Evolutionary conservation across 2,113 vertebrate genomes (phyloP).

Genomic region (Nesogale talazaci): DNA sequence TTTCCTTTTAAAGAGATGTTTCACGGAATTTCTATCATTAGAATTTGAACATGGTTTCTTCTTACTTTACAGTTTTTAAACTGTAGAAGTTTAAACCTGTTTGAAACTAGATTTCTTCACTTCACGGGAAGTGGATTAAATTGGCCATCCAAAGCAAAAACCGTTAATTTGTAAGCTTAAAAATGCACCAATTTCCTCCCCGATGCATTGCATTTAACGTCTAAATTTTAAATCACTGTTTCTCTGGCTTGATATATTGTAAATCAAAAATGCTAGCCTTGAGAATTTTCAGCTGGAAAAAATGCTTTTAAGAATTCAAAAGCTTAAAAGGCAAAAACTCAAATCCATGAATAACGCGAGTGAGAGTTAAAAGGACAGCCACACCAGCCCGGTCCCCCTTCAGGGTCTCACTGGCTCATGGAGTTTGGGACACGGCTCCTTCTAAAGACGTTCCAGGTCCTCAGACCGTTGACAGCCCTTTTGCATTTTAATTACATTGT

Average conservation of each 20-base stretch:
- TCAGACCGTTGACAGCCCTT: not conserved
- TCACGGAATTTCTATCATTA: not conserved
- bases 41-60: constrained; percentile 17
- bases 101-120: not conserved
- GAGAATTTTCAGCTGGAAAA: not conserved
- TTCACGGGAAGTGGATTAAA: not conserved
- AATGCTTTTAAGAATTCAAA: not conserved
- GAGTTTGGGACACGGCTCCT: not conserved
- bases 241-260: not conserved
- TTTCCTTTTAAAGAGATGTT: not conserved
- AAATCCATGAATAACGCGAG: not conserved
- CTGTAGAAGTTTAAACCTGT: too few relatives aligned
- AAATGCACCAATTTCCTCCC: not conserved
- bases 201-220: not conserved
- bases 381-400: not conserved
- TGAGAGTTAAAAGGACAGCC: not conserved
- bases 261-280: not conserved
- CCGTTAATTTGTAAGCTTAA: not conserved
- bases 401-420: not conserved
- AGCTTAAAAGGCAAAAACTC: not conserved
- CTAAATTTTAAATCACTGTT: not conserved
- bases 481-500: not conserved
- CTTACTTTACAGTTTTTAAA: not conserved
- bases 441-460: not conserved
- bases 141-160: not conserved